These are phyloP conservation scores for Yponomeuta sedellus DNA, from an alignment of 2,888 invertebrate species.

Conservation along the genomic window DNA sequence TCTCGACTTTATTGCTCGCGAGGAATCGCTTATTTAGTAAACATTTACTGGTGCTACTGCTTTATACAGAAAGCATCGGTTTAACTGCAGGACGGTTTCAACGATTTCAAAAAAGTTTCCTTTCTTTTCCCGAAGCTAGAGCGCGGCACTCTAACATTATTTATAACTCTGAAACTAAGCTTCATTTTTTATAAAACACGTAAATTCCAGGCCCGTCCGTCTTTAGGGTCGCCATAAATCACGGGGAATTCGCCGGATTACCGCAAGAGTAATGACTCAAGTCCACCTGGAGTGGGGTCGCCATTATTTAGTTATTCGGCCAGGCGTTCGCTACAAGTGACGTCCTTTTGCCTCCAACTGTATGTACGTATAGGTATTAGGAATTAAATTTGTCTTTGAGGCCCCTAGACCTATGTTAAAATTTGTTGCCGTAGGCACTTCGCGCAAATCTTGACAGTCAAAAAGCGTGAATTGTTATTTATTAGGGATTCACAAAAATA, in stretches of 20 bases:
- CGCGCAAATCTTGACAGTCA: no score
- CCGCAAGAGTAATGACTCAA: slow-evolving; percentile 71
- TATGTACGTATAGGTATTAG: slow-evolving; percentile 1
- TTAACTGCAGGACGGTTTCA: not conserved
- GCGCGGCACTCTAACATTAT: slow-evolving; percentile 38
- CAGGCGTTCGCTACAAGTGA: slow-evolving; percentile 41
- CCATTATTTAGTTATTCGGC: slow-evolving; percentile 66
- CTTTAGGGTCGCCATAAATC: slow-evolving; percentile 64
- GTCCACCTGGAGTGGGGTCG: slow-evolving; percentile 71
- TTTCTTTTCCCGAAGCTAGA: not conserved
- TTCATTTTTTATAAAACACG: slow-evolving; percentile 71
- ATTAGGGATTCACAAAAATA: no score
- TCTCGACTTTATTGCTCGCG: slow-evolving; percentile 26
- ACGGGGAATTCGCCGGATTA: slow-evolving; percentile 71
- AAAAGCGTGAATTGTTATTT: no score
- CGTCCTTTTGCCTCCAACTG: slow-evolving; percentile 16
- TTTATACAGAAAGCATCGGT: not conserved
- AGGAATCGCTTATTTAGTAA: not conserved
- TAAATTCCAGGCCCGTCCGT: slow-evolving; percentile 65
- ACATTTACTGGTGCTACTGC: not conserved
- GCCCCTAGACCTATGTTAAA: no score
- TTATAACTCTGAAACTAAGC: slow-evolving; percentile 65
- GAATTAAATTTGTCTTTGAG: not conserved
- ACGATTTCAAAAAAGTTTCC: no score
- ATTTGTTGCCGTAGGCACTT: no score